Evolutionary conservation across 2,113 vertebrate species (phyloP).

Genomic region (Engystomops pustulosus): DNA sequence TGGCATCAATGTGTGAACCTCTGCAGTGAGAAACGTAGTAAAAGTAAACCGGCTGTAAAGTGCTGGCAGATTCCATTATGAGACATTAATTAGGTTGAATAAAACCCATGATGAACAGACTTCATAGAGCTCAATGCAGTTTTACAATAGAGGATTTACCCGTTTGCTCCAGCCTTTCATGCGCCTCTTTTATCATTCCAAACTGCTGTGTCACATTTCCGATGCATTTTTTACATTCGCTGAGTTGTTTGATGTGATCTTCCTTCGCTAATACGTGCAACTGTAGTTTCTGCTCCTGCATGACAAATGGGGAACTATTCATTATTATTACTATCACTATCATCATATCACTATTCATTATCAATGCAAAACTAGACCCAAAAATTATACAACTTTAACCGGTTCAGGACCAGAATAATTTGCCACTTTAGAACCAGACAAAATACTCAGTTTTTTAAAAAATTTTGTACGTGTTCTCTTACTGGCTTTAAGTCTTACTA

Average conservation of each 20-base stretch:
- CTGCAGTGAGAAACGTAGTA: no score
- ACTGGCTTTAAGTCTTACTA: no score
- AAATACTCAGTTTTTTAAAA: no score
- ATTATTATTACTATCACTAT: not conserved
- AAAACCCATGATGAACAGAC: not conserved
- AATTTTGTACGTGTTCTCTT: no score
- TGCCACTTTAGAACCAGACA: no score
- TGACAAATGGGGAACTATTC: slow-evolving; percentile 18
- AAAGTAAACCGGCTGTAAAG: not conserved
- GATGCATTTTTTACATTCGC: slow-evolving; percentile 87
- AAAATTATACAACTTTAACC: no score
- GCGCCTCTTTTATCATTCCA: slow-evolving; percentile 78
- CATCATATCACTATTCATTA: not conserved
- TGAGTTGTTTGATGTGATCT: slow-evolving; percentile 85
- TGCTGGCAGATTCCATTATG: slow-evolving; percentile 6
- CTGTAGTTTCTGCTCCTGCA: slow-evolving; percentile 88
- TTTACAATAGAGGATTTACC: slow-evolving; percentile 72
- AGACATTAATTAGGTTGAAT: not conserved
- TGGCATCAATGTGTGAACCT: no score
- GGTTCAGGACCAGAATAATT: no score
- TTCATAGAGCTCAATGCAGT: not conserved
- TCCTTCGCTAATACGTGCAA: slow-evolving; percentile 84
- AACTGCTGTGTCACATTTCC: slow-evolving; percentile 79
- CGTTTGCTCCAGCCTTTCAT: slow-evolving; percentile 84
- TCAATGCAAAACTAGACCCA: not conserved